Conservation (phyloP, 2,113 vertebrate genomes). For the Saiga tatarica region DNA sequence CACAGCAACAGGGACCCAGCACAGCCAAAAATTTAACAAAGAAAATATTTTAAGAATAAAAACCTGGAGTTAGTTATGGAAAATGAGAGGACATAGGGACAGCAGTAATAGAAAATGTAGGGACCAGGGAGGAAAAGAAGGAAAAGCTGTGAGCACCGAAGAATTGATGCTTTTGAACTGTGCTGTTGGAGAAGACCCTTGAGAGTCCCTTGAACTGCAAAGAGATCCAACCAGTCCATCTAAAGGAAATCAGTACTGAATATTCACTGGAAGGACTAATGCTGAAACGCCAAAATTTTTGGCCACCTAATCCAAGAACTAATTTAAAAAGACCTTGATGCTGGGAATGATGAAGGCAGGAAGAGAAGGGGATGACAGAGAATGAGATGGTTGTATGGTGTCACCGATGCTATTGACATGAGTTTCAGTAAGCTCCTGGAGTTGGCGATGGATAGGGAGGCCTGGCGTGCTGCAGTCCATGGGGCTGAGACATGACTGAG, state of each 20-base stretch:
- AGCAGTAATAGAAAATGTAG: background rate
- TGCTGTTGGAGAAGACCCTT: background rate
- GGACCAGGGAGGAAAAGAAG: background rate
- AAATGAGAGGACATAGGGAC: background rate
- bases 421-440: background rate
- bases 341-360: background rate
- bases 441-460: background rate
- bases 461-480: background rate
- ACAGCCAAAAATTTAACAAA: background rate
- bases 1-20: background rate
- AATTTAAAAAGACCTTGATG: background rate
- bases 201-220: background rate
- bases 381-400: background rate
- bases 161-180: background rate
- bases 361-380: background rate
- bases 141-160: background rate
- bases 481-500: background rate
- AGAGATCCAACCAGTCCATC: background rate
- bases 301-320: background rate
- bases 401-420: background rate
- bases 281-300: background rate
- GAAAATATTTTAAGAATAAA: background rate
- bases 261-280: background rate
- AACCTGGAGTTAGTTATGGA: background rate
- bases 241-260: background rate